These are phyloP conservation scores for Cynopterus brachyotis DNA, from an alignment of 2,113 vertebrate genomes.

Conservation along the genomic window DNA sequence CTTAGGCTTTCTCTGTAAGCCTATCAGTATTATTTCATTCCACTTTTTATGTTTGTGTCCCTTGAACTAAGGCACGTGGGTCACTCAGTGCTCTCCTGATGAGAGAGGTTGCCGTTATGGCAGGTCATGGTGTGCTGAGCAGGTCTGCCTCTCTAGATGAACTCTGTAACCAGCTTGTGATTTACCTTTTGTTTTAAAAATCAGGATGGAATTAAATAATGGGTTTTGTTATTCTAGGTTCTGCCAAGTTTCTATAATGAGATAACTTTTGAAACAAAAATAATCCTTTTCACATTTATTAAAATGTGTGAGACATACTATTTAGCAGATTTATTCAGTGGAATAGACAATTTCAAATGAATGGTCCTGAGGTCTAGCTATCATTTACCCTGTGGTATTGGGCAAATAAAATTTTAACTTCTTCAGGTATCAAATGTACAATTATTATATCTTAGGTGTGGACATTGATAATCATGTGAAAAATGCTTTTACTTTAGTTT, in stretches of 20 bases:
- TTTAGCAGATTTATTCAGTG: background rate
- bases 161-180: background rate
- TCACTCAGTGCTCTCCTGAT: background rate
- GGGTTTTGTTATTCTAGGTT: background rate
- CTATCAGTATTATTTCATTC: background rate
- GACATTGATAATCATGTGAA: background rate
- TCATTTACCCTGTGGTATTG: background rate
- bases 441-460: background rate
- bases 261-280: background rate
- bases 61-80: background rate
- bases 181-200: background rate
- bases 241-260: background rate
- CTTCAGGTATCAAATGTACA: background rate
- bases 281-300: constrained; percentile 5
- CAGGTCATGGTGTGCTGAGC: background rate
- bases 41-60: background rate
- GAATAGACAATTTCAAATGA: background rate
- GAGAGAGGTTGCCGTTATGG: background rate
- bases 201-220: background rate
- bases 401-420: background rate
- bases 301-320: background rate
- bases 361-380: background rate
- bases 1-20: background rate
- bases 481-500: background rate
- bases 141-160: background rate